phyloP scores from a whole-genome alignment of 2,113 vertebrate genomes.

The Archocentrus centrarchus region DNA sequence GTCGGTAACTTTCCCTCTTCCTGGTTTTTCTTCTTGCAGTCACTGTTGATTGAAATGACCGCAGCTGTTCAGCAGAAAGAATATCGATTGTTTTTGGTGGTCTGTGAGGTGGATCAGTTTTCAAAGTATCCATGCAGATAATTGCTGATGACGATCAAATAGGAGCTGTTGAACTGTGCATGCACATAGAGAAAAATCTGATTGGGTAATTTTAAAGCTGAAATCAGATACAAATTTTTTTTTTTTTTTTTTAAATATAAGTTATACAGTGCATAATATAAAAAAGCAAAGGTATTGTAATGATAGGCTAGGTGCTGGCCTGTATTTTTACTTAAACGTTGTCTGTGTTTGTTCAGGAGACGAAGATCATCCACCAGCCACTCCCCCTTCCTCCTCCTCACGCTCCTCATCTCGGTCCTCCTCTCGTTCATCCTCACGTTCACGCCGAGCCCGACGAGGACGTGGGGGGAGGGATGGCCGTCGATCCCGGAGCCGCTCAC shows the following conservation, averaged over 20 bases:
- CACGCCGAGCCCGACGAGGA: constrained; percentile 81
- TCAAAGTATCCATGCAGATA: not conserved
- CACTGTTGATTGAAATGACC: constrained; percentile 55
- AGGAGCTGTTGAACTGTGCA: constrained; percentile 12
- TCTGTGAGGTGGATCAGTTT: constrained; percentile 47
- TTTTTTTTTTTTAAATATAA: not conserved
- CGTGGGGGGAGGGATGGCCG: constrained; percentile 81
- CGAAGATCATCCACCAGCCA: constrained; percentile 81
- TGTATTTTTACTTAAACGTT: constrained; percentile 23
- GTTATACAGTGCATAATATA: not conserved
- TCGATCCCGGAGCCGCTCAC: constrained; percentile 80
- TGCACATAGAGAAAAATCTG: constrained; percentile 3
- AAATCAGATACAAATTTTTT: not conserved
- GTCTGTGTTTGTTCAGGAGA: constrained; percentile 78
- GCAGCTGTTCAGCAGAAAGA: constrained; percentile 52
- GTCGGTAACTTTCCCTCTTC: constrained; percentile 92
- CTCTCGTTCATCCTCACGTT: constrained; percentile 86
- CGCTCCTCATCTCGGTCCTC: constrained; percentile 85
- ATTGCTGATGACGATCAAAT: not conserved
- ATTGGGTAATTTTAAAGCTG: not conserved
- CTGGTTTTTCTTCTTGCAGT: constrained; percentile 75
- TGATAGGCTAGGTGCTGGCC: constrained; percentile 43
- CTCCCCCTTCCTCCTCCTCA: constrained; percentile 80
- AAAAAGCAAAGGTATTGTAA: constrained; percentile 14
- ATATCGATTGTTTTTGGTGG: constrained; percentile 43